Evolutionary conservation across 2,113 vertebrate genomes (phyloP).

Genomic region (Beaufortia kweichowensis): DNA sequence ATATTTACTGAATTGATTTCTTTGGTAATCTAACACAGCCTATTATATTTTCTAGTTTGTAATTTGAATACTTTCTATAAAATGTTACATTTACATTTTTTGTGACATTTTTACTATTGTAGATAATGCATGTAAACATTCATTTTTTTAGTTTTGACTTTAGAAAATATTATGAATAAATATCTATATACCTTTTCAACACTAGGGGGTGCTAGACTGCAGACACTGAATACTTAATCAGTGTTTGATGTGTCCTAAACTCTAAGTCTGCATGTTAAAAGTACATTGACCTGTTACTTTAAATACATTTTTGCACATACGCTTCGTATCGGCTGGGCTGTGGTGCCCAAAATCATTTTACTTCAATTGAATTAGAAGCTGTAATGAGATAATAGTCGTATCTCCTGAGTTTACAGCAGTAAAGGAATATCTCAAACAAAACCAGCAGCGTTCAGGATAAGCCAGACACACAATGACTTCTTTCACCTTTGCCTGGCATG

Average conservation of each 20-base stretch:
- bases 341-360: constrained; percentile 35
- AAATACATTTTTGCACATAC: constrained; percentile 47
- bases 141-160: too few species aligned
- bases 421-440: constrained; percentile 50
- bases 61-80: not conserved
- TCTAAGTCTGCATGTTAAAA: not conserved
- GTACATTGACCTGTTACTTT: not conserved
- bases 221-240: not conserved
- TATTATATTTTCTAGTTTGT: too few species aligned
- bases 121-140: too few species aligned
- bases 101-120: too few species aligned
- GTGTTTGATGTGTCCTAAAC: not conserved
- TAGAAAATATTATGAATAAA: not conserved
- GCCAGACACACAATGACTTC: constrained; percentile 15
- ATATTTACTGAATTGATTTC: not conserved
- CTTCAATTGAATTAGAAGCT: constrained; percentile 35
- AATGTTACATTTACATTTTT: too few species aligned
- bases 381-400: constrained; percentile 37
- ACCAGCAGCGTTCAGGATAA: not conserved
- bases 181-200: not conserved
- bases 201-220: not conserved
- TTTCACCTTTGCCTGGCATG: constrained; percentile 43
- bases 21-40: too few species aligned
- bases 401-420: constrained; percentile 45
- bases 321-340: not conserved